Conservation (phyloP, 1,140 invertebrate genomes). For the Spodoptera frugiperda region DNA sequence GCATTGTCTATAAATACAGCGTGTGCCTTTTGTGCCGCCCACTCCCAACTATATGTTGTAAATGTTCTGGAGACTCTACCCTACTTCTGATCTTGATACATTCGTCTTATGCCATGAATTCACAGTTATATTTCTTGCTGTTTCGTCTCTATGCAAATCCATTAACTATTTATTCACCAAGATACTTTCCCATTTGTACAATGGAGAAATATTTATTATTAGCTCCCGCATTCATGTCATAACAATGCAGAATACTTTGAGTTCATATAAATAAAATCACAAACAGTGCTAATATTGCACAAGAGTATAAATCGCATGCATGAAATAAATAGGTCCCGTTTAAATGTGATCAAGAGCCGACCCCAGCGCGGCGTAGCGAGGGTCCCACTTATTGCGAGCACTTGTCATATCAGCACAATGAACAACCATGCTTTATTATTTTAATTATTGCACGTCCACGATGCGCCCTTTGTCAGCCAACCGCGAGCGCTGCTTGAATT, state of each 20-base stretch:
- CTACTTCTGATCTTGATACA: slow-evolving; percentile 45
- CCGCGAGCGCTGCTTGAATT: slow-evolving; percentile 66
- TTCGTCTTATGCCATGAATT: slow-evolving; percentile 7
- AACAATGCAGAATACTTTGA: neutral
- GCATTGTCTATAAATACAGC: slow-evolving; percentile 50
- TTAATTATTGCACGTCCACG: slow-evolving; percentile 82
- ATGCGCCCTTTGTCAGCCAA: slow-evolving; percentile 74
- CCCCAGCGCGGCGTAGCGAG: slow-evolving; percentile 57
- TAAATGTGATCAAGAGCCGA: slow-evolving; percentile 50
- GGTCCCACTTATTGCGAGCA: slow-evolving; percentile 80
- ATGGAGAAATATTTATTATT: neutral
- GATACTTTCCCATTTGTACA: neutral
- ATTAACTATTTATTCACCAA: neutral
- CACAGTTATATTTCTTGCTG: neutral
- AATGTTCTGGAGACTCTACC: slow-evolving; percentile 44
- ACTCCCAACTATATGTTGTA: slow-evolving; percentile 42
- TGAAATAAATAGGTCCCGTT: slow-evolving; percentile 48
- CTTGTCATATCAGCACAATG: slow-evolving; percentile 82
- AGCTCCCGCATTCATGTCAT: slow-evolving; percentile 12
- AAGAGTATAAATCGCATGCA: slow-evolving; percentile 33
- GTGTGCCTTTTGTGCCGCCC: slow-evolving; percentile 44
- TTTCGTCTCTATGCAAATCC: neutral
- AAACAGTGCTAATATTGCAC: slow-evolving; percentile 27
- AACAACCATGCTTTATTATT: slow-evolving; percentile 82
- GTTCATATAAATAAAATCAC: slow-evolving; percentile 13